These are phyloP conservation scores for Andrena marginata DNA, from an alignment of 2,888 invertebrate genomes.

Conservation along the genomic window DNA sequence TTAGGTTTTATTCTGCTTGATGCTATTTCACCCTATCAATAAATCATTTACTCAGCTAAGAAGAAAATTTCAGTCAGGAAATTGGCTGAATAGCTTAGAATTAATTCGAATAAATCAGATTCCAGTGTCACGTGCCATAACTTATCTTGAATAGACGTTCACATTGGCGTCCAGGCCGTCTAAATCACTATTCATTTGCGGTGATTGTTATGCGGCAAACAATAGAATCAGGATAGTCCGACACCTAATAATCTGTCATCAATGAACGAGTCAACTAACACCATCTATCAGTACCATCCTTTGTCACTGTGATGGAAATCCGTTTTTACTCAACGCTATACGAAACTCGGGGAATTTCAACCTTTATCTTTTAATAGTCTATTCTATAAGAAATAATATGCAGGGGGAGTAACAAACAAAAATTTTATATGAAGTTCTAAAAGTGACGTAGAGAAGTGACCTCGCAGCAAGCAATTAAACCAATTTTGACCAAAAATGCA, in stretches of 20 bases:
- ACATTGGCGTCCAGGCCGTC: constrained; percentile 30
- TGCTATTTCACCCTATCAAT: not conserved
- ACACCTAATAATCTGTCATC: constrained; percentile 55
- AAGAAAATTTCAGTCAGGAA: not conserved
- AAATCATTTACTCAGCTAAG: not conserved
- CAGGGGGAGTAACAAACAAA: too few relatives aligned
- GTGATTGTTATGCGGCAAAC: constrained; percentile 44
- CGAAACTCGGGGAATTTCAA: too few relatives aligned
- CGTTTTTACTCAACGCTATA: not conserved
- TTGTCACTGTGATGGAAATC: constrained; percentile 13
- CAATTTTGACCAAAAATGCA: not conserved
- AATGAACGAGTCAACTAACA: constrained; percentile 30
- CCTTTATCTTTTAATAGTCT: not conserved
- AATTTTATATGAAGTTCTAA: too few relatives aligned
- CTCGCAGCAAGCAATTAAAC: not conserved
- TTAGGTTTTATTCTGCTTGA: not conserved
- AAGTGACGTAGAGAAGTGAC: too few relatives aligned
- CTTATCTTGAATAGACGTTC: constrained; percentile 45
- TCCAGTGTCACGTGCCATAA: constrained; percentile 41
- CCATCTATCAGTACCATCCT: constrained; percentile 37
- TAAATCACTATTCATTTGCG: constrained; percentile 57
- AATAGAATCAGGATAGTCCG: constrained; percentile 52
- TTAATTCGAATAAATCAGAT: constrained; percentile 44
- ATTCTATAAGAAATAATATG: not conserved
- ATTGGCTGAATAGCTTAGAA: not conserved